These are phyloP conservation scores for Crotalus adamanteus DNA, from an alignment of 2,797 vertebrate species.

Conservation along the genomic window DNA sequence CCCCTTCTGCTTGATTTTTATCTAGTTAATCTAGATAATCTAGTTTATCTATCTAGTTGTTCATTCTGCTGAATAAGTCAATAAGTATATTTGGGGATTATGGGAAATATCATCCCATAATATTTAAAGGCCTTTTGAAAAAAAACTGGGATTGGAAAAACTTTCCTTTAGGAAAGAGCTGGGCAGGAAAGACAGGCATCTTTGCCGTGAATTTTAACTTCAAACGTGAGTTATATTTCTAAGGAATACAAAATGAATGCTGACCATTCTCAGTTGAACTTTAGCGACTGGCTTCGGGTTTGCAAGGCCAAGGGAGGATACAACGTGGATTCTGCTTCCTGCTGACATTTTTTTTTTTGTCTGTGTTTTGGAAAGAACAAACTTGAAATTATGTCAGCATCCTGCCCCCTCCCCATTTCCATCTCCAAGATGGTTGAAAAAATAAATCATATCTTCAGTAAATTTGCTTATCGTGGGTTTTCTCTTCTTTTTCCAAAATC, in stretches of 20 bases:
- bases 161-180: background rate
- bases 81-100: background rate
- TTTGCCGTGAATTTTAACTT: background rate
- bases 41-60: background rate
- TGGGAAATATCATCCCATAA: background rate
- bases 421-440: background rate
- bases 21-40: background rate
- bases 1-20: background rate
- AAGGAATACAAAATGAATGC: too few species aligned
- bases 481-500: background rate
- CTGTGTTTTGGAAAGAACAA: background rate
- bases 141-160: background rate
- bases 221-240: background rate
- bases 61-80: background rate
- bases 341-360: background rate
- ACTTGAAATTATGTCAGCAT: background rate
- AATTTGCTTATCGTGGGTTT: background rate
- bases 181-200: background rate
- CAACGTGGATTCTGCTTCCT: background rate
- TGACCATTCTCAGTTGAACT: background rate
- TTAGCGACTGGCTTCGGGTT: background rate
- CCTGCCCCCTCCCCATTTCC: background rate
- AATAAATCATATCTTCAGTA: background rate
- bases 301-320: background rate
- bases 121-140: background rate